Base-by-base conservation (phyloP, 2,797 vertebrate species). In the Artibeus jamaicensis region DNA sequence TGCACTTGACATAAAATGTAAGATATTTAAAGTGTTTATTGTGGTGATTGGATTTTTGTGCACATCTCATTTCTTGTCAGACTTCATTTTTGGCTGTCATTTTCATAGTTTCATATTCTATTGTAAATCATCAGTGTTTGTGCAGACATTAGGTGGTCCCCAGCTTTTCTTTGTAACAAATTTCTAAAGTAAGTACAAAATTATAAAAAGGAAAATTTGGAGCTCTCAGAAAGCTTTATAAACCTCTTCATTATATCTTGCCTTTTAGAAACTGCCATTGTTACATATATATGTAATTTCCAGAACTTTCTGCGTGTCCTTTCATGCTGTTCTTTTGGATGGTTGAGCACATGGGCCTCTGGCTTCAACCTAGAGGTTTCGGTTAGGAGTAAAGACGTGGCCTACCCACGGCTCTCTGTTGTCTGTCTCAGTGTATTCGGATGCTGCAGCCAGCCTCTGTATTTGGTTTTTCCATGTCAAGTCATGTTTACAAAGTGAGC, bases 171-270 rank as follows among this genome's bases (percentile, higher is more conserved):
- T 50, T 62, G 11, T 79, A 71, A 73, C 24, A 74, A n/a, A 70
- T 91, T 86, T 39, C 9, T 88, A 70, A 86, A 88, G 78, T 71
- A 34, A 84, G 39, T 78, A 68, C 29, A 84, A 34, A 86, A 34
- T 32, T 86, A 42, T 81, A 85, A 93, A 90, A 81, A 65, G 21
- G 26, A 22, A 62, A 77, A 67, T 32, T 86, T 48, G 6, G 39
- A 83, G 59, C 89, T 91, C 37, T 90, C n/a, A 81, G 81, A 93
- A 95, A 91, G 50, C 42, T 84, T 73, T 74, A 22, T 84, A 42
- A 79, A 81, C 11, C 37, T 74, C 4, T 71, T 92, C 34, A 44
- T 86, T 39, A 16, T 73, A 46, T 0, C 19, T 87, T 37, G 26
- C 11, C 42, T 81, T 92, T 88, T 83, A 78, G 86, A 59, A 77